A percentile compares a stretch with the other conserved stretches of the same genome.
phyloP scores from a whole-genome alignment of 2,797 vertebrate species.

The Pangasius krempfi region DNA sequence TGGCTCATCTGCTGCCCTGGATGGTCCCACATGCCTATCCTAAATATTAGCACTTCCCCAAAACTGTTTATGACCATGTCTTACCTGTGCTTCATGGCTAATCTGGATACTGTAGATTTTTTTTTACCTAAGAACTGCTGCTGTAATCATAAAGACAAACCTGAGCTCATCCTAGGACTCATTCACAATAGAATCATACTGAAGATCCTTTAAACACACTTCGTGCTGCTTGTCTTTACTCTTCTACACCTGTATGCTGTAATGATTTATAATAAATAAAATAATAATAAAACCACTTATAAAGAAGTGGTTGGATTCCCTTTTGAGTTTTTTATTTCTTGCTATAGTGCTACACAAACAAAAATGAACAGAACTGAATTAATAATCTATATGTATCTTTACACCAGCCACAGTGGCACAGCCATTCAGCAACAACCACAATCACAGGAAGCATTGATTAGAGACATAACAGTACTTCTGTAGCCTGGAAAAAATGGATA shows the following conservation, averaged over 20 bases:
- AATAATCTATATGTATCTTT: background rate
- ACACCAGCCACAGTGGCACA: background rate
- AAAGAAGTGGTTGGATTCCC: background rate
- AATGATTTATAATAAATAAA: background rate
- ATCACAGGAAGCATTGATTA: background rate
- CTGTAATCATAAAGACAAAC: background rate
- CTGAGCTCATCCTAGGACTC: background rate
- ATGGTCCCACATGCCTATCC: background rate
- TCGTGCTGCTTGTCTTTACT: background rate
- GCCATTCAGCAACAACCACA: background rate
- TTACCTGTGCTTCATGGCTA: background rate
- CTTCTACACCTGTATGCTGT: background rate
- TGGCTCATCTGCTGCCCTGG: background rate
- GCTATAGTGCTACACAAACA: background rate
- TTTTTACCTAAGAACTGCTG: background rate
- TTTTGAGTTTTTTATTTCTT: background rate
- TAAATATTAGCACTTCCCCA: background rate
- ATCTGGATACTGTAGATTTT: too few relatives aligned
- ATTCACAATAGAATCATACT: background rate
- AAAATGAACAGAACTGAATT: background rate
- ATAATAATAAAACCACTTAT: too few relatives aligned
- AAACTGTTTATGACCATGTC: background rate
- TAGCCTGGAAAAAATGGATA: background rate
- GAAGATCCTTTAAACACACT: background rate
- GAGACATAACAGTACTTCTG: background rate